These are phyloP conservation scores for Hozukius guyotensis DNA, from an alignment of 2,797 vertebrate species.

Conservation along the genomic window DNA sequence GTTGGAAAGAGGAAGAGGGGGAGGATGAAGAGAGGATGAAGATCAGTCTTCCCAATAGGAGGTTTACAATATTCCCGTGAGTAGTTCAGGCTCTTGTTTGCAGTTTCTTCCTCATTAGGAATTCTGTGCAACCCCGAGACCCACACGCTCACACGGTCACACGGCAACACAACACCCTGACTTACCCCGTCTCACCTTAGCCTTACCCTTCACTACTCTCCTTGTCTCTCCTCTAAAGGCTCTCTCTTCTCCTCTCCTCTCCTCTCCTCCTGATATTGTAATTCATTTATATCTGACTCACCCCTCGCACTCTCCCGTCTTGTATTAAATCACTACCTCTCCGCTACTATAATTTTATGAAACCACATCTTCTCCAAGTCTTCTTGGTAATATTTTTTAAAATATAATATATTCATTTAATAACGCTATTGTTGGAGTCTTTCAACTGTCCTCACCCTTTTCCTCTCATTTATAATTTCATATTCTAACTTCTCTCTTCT, in stretches of 20 bases:
- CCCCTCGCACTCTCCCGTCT: neutral
- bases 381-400: neutral
- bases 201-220: neutral
- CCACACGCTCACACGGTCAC: constrained; percentile 30
- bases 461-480: neutral
- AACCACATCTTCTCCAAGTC: neutral
- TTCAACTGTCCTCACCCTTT: neutral
- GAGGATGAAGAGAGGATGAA: constrained; percentile 16
- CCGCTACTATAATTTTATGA: neutral
- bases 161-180: constrained; percentile 49
- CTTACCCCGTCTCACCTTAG: constrained; percentile 25
- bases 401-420: constrained; percentile 11
- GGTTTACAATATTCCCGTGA: constrained; percentile 50
- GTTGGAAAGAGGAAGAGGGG: neutral
- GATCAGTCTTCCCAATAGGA: constrained; percentile 36
- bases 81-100: constrained; percentile 47
- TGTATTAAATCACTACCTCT: neutral
- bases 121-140: constrained; percentile 53
- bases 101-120: constrained; percentile 62
- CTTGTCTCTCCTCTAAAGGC: constrained; percentile 3
- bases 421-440: neutral
- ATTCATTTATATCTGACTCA: constrained; percentile 18
- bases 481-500: neutral
- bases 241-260: neutral
- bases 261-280: constrained; percentile 13